Evolutionary conservation across 92 coral and sea anemone genomes (phyloP).

Genomic region (Phenganax stokvisi): DNA sequence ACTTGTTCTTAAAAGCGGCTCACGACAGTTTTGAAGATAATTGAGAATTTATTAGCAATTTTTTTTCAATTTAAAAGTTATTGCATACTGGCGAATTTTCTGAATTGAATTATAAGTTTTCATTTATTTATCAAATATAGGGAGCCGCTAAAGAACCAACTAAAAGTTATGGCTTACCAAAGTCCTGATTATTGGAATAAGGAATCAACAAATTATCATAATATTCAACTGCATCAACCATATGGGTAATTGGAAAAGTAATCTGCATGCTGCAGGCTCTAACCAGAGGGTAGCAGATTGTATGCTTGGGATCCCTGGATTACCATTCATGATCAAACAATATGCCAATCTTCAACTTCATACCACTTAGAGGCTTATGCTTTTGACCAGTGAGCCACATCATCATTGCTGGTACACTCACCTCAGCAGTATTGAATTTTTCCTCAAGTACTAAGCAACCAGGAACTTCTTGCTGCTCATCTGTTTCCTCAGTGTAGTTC

Average conservation of each 20-base stretch:
- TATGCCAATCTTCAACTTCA: slow-evolving; percentile 9
- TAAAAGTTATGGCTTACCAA: slow-evolving; percentile 19
- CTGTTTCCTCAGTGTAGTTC: slow-evolving; percentile 33
- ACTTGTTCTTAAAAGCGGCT: too few species aligned
- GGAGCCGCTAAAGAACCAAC: too few species aligned
- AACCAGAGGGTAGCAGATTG: slow-evolving; percentile 25
- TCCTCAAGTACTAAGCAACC: slow-evolving; percentile 12
- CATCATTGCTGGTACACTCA: slow-evolving; percentile 45
- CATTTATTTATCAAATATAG: too few species aligned
- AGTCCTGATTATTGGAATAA: slow-evolving; percentile 37
- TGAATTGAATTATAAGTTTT: too few species aligned
- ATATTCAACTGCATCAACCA: slow-evolving; percentile 7
- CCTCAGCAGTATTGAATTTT: slow-evolving; percentile 38
- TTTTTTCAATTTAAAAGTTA: too few species aligned
- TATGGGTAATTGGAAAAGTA: slow-evolving; percentile 26
- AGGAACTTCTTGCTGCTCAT: slow-evolving; percentile 5
- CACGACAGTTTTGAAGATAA: too few species aligned
- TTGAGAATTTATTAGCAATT: too few species aligned
- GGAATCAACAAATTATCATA: slow-evolving; percentile 1
- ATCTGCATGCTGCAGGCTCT: slow-evolving; percentile 33
- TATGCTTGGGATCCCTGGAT: slow-evolving; percentile 27
- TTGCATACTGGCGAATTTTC: too few species aligned
- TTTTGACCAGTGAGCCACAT: slow-evolving; percentile 49
- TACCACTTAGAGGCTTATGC: slow-evolving; percentile 30
- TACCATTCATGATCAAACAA: slow-evolving; percentile 29